Evolutionary conservation across 1,140 invertebrate genomes (phyloP), one percentile per base, ranked within the genome.

Genomic region (Harlomillsia oculata): DNA sequence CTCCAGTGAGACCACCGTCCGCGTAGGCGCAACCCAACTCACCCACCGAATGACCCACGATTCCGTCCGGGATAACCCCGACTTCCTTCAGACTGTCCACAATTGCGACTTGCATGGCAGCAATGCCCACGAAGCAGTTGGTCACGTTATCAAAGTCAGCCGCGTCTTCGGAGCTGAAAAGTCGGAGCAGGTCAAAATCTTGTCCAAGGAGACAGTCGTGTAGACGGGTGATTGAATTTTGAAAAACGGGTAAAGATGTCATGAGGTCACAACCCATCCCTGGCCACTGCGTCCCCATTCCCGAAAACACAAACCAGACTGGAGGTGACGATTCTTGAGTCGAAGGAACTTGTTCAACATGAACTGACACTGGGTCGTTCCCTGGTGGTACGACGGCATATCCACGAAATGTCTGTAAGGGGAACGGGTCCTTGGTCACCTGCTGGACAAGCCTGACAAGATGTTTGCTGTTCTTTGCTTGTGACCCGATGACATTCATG

Each of bases 1-100:
- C 91, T 1, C 82, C 80, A 8, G 89, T 95, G 59, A 97, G 82
- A 21, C 85, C 85, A 5, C 89, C 92, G 75, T 98, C 95, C 34
- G 93, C 93, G 74, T 98, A 99, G 6, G 90, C 94, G 74, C 94
- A 98, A 3, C 89, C 89, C 46, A 95, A 73, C 75, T 96, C 91
- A 21, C 91, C 91, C 11, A 92, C 92, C 0, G 93, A 97, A 70
- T 98, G 94, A 1, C 95, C 95, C 37, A 98, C 74, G 64, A 98
- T 92, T 44, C 91, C 92, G 72, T 97, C 91, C 8, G 92, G 89
- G 44, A 80, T 73, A 13, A 98, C 77, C 50, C 82, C 85, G 34
- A 96, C 63, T 3, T 74, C 74, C 32, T 73, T 80, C n/a, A 98
- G 72, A 20, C 92, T 66, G 72, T 97, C 92, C 1, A 90, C 83